Percentiles rank a stretch among this genome's conserved stretches.
Conservation (phyloP, 53 echinoderm and acorn worm genomes). For the Antedon mediterranea region DNA sequence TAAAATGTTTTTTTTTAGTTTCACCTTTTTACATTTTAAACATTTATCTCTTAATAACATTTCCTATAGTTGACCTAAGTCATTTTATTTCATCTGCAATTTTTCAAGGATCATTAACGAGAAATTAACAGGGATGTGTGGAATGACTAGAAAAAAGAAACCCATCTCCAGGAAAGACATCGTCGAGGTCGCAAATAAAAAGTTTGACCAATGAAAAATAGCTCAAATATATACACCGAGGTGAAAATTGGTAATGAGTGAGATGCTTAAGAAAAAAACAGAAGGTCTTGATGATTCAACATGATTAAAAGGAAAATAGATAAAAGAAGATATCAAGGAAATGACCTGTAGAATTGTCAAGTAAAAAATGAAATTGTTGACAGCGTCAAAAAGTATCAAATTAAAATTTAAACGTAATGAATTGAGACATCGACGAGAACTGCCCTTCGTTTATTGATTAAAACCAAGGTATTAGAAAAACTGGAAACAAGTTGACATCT, state of each 20-base stretch:
- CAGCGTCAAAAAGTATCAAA: neutral
- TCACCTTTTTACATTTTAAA: neutral
- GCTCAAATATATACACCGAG: neutral
- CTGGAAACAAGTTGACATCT: neutral
- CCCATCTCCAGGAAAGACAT: neutral
- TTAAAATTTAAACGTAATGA: neutral
- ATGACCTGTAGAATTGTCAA: neutral
- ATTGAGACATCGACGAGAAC: neutral
- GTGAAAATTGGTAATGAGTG: neutral
- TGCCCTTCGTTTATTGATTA: neutral
- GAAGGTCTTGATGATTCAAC: neutral
- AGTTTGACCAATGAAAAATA: neutral
- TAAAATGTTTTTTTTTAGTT: neutral
- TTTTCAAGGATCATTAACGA: neutral
- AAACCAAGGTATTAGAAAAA: neutral
- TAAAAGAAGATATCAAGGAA: neutral
- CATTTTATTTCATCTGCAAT: neutral
- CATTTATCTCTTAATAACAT: neutral
- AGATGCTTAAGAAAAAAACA: neutral
- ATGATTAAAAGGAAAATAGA: neutral
- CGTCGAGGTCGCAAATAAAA: neutral
- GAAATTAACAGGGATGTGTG: neutral
- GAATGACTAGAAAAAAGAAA: neutral
- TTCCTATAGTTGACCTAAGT: neutral
- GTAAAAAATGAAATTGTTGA: neutral